These are phyloP conservation scores for Atta texana DNA, from an alignment of 1,140 invertebrate species.

Conservation along the genomic window DNA sequence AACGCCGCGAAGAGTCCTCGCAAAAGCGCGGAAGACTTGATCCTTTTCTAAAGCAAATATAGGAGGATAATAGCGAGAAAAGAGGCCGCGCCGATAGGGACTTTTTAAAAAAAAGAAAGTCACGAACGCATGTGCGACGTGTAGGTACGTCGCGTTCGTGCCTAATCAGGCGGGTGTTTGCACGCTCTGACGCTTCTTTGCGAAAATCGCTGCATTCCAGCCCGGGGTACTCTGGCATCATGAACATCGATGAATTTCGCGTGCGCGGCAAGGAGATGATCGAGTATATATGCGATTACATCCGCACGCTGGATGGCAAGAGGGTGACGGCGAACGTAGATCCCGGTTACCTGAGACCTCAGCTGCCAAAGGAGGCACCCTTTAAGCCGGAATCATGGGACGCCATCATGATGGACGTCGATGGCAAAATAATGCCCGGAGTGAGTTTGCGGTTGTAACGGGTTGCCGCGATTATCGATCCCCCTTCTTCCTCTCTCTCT, in stretches of 20 bases:
- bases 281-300: constrained; percentile 96
- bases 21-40: constrained; percentile 20
- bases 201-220: constrained; percentile 63
- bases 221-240: constrained; percentile 80
- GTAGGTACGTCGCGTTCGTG: constrained; percentile 45
- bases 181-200: constrained; percentile 6
- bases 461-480: constrained; percentile 66
- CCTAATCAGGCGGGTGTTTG: constrained; percentile 38
- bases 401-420: constrained; percentile 95
- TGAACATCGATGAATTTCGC: constrained; percentile 95
- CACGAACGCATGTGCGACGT: constrained; percentile 58
- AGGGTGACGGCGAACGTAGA: constrained; percentile 94
- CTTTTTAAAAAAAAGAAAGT: constrained; percentile 42
- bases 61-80: constrained; percentile 17
- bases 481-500: neutral
- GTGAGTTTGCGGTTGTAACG: constrained; percentile 86
- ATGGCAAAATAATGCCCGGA: constrained; percentile 96
- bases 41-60: constrained; percentile 44
- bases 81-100: constrained; percentile 43
- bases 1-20: constrained; percentile 33
- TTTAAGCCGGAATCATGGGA: constrained; percentile 93
- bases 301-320: constrained; percentile 90
- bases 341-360: constrained; percentile 93
- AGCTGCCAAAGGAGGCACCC: constrained; percentile 93
- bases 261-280: constrained; percentile 95